A percentile compares a stretch with the other conserved stretches of the same genome.
Conservation (phyloP, 2,888 invertebrate genomes). For the Synanthedon myopaeformis region DNA sequence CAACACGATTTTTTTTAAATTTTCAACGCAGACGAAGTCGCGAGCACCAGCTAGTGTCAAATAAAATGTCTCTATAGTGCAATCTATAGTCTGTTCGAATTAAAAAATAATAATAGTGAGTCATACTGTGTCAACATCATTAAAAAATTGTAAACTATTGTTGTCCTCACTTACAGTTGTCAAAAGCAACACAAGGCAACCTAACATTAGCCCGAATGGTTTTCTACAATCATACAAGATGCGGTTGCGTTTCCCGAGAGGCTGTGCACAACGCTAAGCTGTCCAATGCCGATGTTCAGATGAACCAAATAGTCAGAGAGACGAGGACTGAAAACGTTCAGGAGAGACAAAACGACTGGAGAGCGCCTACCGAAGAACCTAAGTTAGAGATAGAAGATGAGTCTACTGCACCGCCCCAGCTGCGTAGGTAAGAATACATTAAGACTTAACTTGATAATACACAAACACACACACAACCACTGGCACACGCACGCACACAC, state of each 20-base stretch:
- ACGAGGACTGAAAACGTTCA: slow-evolving; percentile 4
- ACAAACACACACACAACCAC: no score
- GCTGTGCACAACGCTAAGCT: slow-evolving; percentile 27
- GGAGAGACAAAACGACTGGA: slow-evolving; percentile 29
- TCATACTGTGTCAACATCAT: not conserved
- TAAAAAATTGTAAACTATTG: no score
- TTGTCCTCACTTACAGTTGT: slow-evolving; percentile 28
- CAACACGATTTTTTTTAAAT: no score
- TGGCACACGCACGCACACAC: no score
- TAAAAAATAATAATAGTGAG: no score
- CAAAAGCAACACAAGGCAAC: slow-evolving; percentile 37
- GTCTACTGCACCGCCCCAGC: slow-evolving; percentile 40
- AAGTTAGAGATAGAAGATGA: slow-evolving; percentile 30
- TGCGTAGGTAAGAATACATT: slow-evolving; percentile 33
- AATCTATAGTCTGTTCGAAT: no score
- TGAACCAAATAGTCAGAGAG: not conserved
- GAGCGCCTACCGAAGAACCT: slow-evolving; percentile 36
- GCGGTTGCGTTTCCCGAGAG: slow-evolving; percentile 46
- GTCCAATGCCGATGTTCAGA: slow-evolving; percentile 11
- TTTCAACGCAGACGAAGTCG: no score
- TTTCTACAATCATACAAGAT: slow-evolving; percentile 57
- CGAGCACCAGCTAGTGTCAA: no score
- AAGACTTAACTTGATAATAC: no score
- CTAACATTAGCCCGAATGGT: slow-evolving; percentile 37
- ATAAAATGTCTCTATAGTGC: no score